Conservation (phyloP, 2,888 invertebrate species). For the Tipula unca region DNA sequence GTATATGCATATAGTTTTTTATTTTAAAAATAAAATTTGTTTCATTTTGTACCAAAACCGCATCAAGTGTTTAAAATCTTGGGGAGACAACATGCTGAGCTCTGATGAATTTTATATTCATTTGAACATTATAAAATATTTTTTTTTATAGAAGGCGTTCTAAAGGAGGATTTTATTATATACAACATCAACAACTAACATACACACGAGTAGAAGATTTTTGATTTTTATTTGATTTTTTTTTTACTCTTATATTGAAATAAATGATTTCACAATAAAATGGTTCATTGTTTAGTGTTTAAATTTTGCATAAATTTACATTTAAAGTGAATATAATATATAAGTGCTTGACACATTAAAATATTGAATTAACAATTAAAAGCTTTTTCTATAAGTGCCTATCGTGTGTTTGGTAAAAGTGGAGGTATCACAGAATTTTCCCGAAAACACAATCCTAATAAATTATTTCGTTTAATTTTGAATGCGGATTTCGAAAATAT, state of each 20-base stretch:
- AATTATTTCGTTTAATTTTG: too few species aligned
- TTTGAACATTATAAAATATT: neutral
- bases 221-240: neutral
- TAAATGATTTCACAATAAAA: neutral
- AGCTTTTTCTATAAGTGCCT: too few species aligned
- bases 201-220: neutral
- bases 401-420: too few species aligned
- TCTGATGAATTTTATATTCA: conserved; percentile 8
- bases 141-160: neutral
- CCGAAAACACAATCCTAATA: too few species aligned
- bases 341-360: too few species aligned
- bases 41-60: neutral
- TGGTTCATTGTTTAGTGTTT: neutral
- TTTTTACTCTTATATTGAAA: neutral
- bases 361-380: too few species aligned
- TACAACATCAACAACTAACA: too few species aligned
- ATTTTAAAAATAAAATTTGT: neutral
- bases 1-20: neutral
- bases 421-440: too few species aligned
- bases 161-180: neutral
- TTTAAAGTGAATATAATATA: too few species aligned
- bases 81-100: neutral
- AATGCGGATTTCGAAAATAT: too few species aligned
- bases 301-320: too few species aligned
- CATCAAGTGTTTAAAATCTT: neutral